phyloP scores from a whole-genome alignment of 1,140 invertebrate species.

The Bombus sylvicola region DNA sequence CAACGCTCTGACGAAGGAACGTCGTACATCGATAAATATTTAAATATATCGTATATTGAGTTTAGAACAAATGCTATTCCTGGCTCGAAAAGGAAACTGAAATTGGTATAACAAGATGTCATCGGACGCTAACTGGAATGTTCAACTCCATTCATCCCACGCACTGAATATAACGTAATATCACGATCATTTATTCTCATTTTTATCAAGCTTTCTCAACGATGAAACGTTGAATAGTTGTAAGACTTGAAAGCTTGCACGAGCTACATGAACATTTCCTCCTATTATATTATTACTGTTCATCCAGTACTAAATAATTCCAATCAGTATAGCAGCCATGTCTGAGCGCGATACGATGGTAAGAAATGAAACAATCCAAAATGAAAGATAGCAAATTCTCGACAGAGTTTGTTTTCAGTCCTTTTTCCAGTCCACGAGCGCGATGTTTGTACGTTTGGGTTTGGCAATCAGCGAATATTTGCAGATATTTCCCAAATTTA shows the following conservation, averaged over 20 bases:
- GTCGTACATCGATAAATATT: not conserved
- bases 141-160: not conserved
- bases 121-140: not conserved
- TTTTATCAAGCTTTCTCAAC: no score
- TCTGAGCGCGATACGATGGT: no score
- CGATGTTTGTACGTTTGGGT: conserved; percentile 54
- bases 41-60: not conserved
- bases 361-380: not conserved
- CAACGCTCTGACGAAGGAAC: not conserved
- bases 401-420: not conserved
- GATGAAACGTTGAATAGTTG: no score
- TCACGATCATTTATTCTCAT: no score
- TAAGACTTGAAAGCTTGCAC: no score
- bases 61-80: not conserved
- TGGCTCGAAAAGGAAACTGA: not conserved
- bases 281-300: not conserved
- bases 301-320: not conserved
- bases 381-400: no score
- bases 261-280: not conserved
- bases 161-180: no score
- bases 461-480: conserved; percentile 63
- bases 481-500: conserved; percentile 58
- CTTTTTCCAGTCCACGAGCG: not conserved
- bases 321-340: no score
- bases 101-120: not conserved